These are phyloP conservation scores for Nemopilema nomurai DNA, from an alignment of 30 jellyfish, hydroid and myxozoan species.

Conservation along the genomic window DNA sequence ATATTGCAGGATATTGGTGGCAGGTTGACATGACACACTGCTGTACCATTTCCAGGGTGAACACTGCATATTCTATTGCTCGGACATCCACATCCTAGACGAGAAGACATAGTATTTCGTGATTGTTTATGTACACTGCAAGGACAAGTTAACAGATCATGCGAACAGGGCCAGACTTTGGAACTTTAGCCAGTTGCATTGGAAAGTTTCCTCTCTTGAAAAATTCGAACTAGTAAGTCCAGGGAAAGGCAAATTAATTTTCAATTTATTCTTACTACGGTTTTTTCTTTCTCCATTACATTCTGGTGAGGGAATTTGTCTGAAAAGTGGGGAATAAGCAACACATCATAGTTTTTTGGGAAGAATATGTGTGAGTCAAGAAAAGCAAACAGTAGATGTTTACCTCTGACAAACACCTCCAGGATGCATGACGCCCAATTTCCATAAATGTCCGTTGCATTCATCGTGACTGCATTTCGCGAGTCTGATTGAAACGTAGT, in stretches of 20 bases:
- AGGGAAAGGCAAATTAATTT: too few species aligned
- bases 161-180: not conserved
- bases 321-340: too few species aligned
- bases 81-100: slow-evolving; percentile 92
- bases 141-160: too few species aligned
- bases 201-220: too few species aligned
- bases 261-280: too few species aligned
- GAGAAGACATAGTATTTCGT: not conserved
- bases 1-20: slow-evolving; percentile 80
- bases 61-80: slow-evolving; percentile 52
- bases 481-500: slow-evolving; percentile 74
- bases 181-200: not conserved
- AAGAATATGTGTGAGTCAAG: too few species aligned
- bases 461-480: slow-evolving; percentile 59
- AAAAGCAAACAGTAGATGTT: too few species aligned
- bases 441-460: slow-evolving; percentile 73
- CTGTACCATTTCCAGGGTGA: slow-evolving; percentile 78
- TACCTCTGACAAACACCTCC: slow-evolving; percentile 89
- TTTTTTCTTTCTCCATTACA: not conserved
- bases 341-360: too few species aligned
- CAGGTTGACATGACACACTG: slow-evolving; percentile 57
- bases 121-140: too few species aligned
- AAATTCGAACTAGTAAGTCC: too few species aligned
- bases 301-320: not conserved
- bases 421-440: slow-evolving; percentile 81